Percentiles rank a stretch among this genome's conserved stretches.
Evolutionary conservation across 2,888 invertebrate genomes (phyloP).

Genomic region (Pterostichus madidus): DNA sequence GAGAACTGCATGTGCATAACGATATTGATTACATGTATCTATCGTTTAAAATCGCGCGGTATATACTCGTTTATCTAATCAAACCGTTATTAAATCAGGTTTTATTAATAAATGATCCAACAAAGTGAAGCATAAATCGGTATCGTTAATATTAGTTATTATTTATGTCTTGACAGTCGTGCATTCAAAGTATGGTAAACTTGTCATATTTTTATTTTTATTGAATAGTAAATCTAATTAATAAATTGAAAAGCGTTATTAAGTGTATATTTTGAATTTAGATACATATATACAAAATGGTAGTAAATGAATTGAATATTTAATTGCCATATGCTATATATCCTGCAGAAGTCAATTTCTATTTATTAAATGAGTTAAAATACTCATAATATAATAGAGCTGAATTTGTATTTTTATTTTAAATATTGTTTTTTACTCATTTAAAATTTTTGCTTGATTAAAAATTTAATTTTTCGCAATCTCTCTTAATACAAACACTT

Average conservation of each 20-base stretch:
- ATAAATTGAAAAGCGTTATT: not conserved
- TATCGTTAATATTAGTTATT: conserved; percentile 32
- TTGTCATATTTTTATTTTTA: conserved; percentile 2
- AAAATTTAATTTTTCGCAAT: too few species aligned
- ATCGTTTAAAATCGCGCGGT: conserved; percentile 33
- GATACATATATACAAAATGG: not conserved
- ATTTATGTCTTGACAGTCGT: conserved; percentile 1
- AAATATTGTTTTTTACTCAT: too few species aligned
- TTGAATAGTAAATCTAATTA: not conserved
- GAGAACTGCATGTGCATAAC: conserved; percentile 36
- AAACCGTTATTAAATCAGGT: conserved; percentile 38
- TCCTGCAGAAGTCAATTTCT: too few species aligned
- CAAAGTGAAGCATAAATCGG: conserved; percentile 17
- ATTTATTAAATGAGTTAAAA: too few species aligned
- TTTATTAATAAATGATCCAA: conserved; percentile 45
- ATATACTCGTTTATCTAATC: conserved; percentile 29
- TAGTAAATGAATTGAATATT: too few species aligned
- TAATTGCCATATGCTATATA: too few species aligned
- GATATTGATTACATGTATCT: conserved; percentile 35
- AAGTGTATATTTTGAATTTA: not conserved
- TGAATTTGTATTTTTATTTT: too few species aligned
- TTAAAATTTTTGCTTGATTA: too few species aligned
- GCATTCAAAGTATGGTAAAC: not conserved
- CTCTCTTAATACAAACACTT: too few species aligned
- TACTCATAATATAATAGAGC: too few species aligned